phyloP scores from a whole-genome alignment of 2,888 invertebrate species.

The Eremobia ochroleuca region DNA sequence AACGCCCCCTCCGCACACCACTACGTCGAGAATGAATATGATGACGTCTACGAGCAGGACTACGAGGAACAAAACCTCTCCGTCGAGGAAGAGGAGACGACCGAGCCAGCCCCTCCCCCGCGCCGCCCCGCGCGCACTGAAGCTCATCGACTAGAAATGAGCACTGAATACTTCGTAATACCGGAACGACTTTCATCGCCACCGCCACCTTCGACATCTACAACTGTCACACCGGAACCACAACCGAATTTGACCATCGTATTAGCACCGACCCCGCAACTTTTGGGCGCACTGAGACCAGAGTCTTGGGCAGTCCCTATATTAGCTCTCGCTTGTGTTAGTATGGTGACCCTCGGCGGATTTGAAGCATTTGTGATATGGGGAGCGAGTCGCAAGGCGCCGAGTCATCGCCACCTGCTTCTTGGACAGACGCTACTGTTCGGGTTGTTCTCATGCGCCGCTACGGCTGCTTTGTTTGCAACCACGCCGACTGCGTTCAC shows the following conservation, averaged over 20 bases:
- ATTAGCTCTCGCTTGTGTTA: slow-evolving; percentile 95
- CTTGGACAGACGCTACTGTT: slow-evolving; percentile 96
- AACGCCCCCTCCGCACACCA: slow-evolving; percentile 77
- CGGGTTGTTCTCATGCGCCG: slow-evolving; percentile 95
- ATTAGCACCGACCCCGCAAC: slow-evolving; percentile 72
- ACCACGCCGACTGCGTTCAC: slow-evolving; percentile 95
- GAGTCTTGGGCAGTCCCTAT: slow-evolving; percentile 98
- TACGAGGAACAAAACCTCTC: slow-evolving; percentile 79
- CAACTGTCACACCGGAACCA: slow-evolving; percentile 73
- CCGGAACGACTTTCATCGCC: slow-evolving; percentile 89
- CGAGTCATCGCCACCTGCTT: slow-evolving; percentile 96
- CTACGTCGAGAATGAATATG: slow-evolving; percentile 80
- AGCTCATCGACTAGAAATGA: slow-evolving; percentile 93
- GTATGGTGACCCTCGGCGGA: slow-evolving; percentile 95
- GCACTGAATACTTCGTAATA: slow-evolving; percentile 96
- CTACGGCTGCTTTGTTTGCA: slow-evolving; percentile 94
- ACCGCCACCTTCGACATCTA: slow-evolving; percentile 81
- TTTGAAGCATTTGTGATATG: slow-evolving; percentile 98
- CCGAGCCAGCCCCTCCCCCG: slow-evolving; percentile 78
- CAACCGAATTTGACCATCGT: slow-evolving; percentile 78
- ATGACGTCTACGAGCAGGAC: slow-evolving; percentile 82
- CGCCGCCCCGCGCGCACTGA: slow-evolving; percentile 85
- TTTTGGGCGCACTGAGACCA: slow-evolving; percentile 90
- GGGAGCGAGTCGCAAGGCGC: slow-evolving; percentile 94
- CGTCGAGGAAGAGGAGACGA: slow-evolving; percentile 74